Percentiles rank a stretch among this genome's conserved stretches.
These are phyloP conservation scores for Stegodyphus mimosarum DNA, from an alignment of 1,140 invertebrate genomes.

Conservation along the genomic window DNA sequence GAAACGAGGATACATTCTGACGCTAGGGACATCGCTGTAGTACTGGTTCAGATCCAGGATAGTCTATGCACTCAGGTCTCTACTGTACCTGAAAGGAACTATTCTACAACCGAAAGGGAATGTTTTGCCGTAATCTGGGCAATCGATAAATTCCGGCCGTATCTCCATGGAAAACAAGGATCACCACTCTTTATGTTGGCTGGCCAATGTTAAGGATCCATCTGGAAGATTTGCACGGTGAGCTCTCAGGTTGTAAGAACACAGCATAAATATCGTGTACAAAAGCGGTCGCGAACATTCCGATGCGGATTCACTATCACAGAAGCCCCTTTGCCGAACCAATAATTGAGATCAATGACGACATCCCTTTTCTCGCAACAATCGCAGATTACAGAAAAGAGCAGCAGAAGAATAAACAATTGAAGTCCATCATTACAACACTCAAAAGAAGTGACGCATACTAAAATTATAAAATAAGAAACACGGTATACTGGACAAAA, in stretches of 20 bases:
- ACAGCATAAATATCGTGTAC: constrained; percentile 23
- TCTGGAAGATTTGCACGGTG: constrained; percentile 63
- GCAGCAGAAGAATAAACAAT: too few relatives aligned
- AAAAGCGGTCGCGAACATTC: constrained; percentile 20
- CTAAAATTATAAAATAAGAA: neutral
- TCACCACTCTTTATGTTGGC: constrained; percentile 53
- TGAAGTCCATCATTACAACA: neutral
- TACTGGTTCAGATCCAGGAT: neutral
- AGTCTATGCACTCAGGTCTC: too few relatives aligned
- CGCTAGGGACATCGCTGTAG: neutral
- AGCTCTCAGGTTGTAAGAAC: constrained; percentile 60
- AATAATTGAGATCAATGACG: constrained; percentile 3
- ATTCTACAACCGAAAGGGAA: too few relatives aligned
- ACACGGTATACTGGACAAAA: neutral
- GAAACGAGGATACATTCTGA: neutral
- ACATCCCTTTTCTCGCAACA: neutral
- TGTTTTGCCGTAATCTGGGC: too few relatives aligned
- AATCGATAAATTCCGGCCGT: too few relatives aligned
- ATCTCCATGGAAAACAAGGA: neutral
- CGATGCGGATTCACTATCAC: too few relatives aligned
- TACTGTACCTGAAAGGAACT: too few relatives aligned
- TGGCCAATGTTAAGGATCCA: constrained; percentile 68
- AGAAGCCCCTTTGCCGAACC: constrained; percentile 6
- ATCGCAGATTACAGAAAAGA: too few relatives aligned
- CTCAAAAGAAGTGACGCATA: neutral